Conservation (phyloP, 2,797 vertebrate genomes). For the Onychomys leucogaster region DNA sequence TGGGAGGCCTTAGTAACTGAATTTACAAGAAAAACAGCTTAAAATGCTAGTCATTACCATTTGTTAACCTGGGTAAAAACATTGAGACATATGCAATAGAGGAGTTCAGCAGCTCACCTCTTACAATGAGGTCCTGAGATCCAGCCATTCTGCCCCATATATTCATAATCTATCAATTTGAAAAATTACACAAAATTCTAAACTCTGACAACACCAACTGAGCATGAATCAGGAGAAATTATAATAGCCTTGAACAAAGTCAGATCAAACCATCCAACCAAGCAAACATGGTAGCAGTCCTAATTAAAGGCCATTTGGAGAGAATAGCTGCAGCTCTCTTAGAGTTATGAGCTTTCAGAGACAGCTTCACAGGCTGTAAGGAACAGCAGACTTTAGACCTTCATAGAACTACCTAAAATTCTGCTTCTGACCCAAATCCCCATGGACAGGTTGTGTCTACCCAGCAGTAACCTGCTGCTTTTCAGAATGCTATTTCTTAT, state of each 20-base stretch:
- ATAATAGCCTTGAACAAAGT: slow-evolving; percentile 43
- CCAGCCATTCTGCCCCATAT: neutral
- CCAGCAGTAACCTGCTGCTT: slow-evolving; percentile 16
- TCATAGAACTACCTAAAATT: slow-evolving; percentile 31
- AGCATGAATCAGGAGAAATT: slow-evolving; percentile 51
- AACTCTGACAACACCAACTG: slow-evolving; percentile 33
- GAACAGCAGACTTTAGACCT: slow-evolving; percentile 28
- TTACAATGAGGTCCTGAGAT: neutral
- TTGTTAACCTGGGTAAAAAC: neutral
- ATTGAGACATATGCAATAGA: neutral
- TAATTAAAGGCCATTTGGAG: slow-evolving; percentile 60
- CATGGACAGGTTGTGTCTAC: neutral
- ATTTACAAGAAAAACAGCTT: slow-evolving; percentile 14
- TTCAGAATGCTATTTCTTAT: slow-evolving; percentile 68
- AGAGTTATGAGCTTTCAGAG: neutral
- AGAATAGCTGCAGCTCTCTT: slow-evolving; percentile 18
- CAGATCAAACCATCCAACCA: slow-evolving; percentile 64
- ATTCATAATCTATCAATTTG: slow-evolving; percentile 52
- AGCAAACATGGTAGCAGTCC: neutral
- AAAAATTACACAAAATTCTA: slow-evolving; percentile 36
- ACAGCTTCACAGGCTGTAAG: neutral
- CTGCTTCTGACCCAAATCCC: slow-evolving; percentile 65
- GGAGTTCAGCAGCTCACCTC: neutral
- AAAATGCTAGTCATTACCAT: neutral
- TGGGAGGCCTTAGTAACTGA: neutral